phyloP scores from a whole-genome alignment of 2,888 invertebrate genomes.

The Coremacera marginata region DNA sequence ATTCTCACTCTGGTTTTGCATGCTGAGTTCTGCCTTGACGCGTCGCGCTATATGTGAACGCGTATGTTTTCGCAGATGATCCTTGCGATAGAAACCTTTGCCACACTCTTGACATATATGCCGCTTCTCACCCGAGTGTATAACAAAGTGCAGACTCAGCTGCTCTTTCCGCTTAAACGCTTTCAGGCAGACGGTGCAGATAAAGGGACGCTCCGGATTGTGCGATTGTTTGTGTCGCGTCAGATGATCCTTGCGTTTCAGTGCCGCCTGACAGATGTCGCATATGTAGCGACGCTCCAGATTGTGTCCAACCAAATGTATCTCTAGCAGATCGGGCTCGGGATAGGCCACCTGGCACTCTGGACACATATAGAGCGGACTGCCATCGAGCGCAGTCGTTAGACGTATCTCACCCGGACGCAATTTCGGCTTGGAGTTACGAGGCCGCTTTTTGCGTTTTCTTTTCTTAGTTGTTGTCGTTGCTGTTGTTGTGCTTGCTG shows the following conservation, averaged over 20 bases:
- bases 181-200: conserved; percentile 87
- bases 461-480: conserved; percentile 77
- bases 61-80: conserved; percentile 86
- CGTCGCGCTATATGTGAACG: conserved; percentile 86
- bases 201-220: conserved; percentile 88
- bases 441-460: conserved; percentile 80
- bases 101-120: conserved; percentile 89
- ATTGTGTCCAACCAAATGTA: conserved; percentile 86
- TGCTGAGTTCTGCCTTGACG: conserved; percentile 78
- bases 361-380: conserved; percentile 86
- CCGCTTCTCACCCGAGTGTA: conserved; percentile 87
- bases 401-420: conserved; percentile 87
- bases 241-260: conserved; percentile 88
- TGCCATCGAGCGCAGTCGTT: conserved; percentile 84
- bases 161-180: conserved; percentile 92
- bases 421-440: conserved; percentile 82
- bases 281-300: conserved; percentile 87
- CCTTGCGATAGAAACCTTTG: conserved; percentile 88
- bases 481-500: conserved; percentile 67
- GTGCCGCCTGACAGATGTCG: conserved; percentile 89
- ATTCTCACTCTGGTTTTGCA: conserved; percentile 67
- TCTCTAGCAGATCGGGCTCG: conserved; percentile 84
- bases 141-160: conserved; percentile 87
- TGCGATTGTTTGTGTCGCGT: conserved; percentile 90
- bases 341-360: conserved; percentile 92